Conservation (phyloP, 2,113 vertebrate species). For the Chamaetylas fuelleborni region DNA sequence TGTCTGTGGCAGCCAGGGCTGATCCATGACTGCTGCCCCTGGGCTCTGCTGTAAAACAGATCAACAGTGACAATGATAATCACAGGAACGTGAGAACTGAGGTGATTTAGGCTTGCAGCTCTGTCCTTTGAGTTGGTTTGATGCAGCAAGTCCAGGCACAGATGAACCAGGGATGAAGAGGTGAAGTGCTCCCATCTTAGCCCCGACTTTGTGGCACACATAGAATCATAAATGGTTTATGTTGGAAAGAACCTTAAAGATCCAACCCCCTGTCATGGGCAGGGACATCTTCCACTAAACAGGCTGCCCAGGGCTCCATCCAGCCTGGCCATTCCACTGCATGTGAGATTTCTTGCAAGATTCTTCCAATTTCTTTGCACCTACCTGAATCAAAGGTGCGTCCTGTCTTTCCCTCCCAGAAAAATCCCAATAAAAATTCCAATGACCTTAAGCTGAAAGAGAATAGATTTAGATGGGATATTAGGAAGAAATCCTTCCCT, state of each 20-base stretch:
- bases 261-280: not conserved
- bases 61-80: not conserved
- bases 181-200: not conserved
- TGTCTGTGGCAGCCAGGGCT: not conserved
- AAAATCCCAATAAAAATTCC: not conserved
- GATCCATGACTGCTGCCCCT: not conserved
- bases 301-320: too few relatives aligned
- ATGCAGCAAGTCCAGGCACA: not conserved
- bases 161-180: not conserved
- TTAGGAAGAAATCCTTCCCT: not conserved
- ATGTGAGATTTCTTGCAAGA: not conserved
- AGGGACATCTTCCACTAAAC: not conserved
- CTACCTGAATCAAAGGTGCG: not conserved
- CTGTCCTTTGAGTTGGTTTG: not conserved
- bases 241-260: not conserved
- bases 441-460: not conserved
- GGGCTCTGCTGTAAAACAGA: not conserved
- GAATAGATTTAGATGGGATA: not conserved
- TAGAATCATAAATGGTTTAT: not conserved
- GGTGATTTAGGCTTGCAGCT: not conserved
- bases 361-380: not conserved
- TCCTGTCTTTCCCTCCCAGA: not conserved
- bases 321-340: not conserved
- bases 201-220: not conserved
- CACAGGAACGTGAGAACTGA: not conserved